Evolutionary conservation across 2,797 vertebrate species (phyloP).

Genomic region (Hapalemur alaotrensis): DNA sequence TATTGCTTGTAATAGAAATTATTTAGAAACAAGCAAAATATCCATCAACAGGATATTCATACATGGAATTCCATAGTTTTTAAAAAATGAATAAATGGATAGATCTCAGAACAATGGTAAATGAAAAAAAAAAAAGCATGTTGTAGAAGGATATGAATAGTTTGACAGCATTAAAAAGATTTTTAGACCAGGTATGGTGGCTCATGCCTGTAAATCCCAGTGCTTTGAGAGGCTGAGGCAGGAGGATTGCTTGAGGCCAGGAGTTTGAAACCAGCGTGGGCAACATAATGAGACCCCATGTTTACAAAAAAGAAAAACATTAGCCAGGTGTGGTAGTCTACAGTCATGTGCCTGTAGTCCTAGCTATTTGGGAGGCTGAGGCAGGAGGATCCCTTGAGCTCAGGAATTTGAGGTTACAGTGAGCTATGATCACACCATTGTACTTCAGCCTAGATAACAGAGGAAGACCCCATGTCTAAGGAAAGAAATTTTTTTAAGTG

Average conservation of each 20-base stretch:
- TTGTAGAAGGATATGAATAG: not conserved
- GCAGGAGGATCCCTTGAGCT: not conserved
- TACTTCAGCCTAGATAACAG: not conserved
- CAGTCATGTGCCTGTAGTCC: not conserved
- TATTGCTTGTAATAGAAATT: not conserved
- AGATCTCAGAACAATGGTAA: not conserved
- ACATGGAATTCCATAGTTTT: not conserved
- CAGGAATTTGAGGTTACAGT: not conserved
- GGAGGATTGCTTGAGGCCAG: not conserved
- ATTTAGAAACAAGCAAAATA: not conserved
- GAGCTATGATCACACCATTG: not conserved
- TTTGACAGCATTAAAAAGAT: not conserved
- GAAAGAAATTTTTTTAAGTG: not conserved
- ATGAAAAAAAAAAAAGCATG: not conserved
- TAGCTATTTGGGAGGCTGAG: not conserved
- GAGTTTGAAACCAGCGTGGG: not conserved
- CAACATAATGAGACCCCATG: not conserved
- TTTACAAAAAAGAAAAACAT: not conserved
- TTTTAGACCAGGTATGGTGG: not conserved
- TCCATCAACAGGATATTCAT: not conserved
- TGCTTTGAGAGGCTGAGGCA: not conserved
- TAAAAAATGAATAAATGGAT: not conserved
- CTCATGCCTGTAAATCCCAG: not conserved
- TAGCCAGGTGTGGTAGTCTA: not conserved
- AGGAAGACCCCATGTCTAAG: not conserved